Percentiles rank a stretch among this genome's conserved stretches.
Evolutionary conservation across 2,888 invertebrate genomes (phyloP).

Genomic region (Ichneumoninae sp.): DNA sequence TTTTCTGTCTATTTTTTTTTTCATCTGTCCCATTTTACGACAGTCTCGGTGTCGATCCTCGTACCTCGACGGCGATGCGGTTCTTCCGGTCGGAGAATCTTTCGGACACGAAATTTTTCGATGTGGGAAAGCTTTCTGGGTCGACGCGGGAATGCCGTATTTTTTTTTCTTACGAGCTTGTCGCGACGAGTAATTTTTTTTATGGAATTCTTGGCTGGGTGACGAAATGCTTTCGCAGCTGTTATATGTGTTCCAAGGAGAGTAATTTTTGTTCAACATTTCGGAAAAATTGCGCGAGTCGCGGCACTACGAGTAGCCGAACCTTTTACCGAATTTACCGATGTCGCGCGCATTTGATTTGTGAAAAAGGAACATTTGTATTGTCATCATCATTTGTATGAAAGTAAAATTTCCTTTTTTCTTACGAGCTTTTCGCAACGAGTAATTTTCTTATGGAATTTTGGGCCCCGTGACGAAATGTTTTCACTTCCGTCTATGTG

Average conservation of each 20-base stretch:
- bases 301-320: not conserved
- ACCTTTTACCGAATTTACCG: not conserved
- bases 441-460: too few species aligned
- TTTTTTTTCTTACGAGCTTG: not conserved
- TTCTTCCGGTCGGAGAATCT: not conserved
- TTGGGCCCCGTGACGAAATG: too few species aligned
- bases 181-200: not conserved
- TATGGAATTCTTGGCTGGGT: not conserved
- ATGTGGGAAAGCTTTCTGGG: not conserved
- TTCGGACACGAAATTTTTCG: not conserved
- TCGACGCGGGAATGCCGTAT: not conserved
- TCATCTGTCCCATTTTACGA: not conserved
- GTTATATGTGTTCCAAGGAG: too few species aligned
- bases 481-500: too few species aligned
- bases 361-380: too few species aligned
- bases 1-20: not conserved
- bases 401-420: too few species aligned
- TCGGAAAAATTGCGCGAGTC: too few species aligned
- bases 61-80: not conserved
- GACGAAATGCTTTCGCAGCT: not conserved
- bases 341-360: not conserved
- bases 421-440: too few species aligned
- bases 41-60: conserved; percentile 11
- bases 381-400: too few species aligned
- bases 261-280: too few species aligned